A percentile compares a stretch with the other conserved stretches of the same genome.
phyloP scores from a whole-genome alignment of 2,797 vertebrate genomes.

The Pygocentrus nattereri region DNA sequence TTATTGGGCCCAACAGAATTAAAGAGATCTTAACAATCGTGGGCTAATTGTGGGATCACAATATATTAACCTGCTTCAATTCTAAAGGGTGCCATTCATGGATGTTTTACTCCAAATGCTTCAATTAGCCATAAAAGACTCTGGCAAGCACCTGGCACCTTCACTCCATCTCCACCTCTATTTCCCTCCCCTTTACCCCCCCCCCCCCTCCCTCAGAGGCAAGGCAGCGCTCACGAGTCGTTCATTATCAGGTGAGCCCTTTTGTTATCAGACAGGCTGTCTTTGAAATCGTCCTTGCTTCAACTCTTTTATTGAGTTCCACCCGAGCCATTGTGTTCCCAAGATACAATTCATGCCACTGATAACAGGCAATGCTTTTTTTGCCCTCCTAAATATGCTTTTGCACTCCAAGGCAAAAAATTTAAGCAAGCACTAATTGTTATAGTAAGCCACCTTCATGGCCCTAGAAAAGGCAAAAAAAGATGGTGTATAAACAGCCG shows the following conservation, averaged over 20 bases:
- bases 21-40: constrained; percentile 86
- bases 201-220: constrained; percentile 49
- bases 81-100: constrained; percentile 83
- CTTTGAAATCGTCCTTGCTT: constrained; percentile 82
- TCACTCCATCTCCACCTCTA: constrained; percentile 46
- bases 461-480: background rate
- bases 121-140: constrained; percentile 85
- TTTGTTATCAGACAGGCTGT: constrained; percentile 78
- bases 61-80: constrained; percentile 85
- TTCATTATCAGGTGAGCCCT: constrained; percentile 82
- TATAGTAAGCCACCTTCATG: background rate
- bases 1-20: constrained; percentile 91
- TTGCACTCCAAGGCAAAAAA: constrained; percentile 68
- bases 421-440: constrained; percentile 72
- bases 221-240: constrained; percentile 71
- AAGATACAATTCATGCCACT: constrained; percentile 84
- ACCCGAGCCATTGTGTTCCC: constrained; percentile 76
- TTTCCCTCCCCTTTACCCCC: constrained; percentile 26
- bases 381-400: constrained; percentile 62
- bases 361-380: constrained; percentile 68
- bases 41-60: constrained; percentile 89
- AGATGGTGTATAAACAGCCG: constrained; percentile 52
- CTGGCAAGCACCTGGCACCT: constrained; percentile 73
- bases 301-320: constrained; percentile 82
- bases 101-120: constrained; percentile 83